Base-by-base conservation (phyloP, 2,888 invertebrate species). In the Osmoderma eremita region DNA sequence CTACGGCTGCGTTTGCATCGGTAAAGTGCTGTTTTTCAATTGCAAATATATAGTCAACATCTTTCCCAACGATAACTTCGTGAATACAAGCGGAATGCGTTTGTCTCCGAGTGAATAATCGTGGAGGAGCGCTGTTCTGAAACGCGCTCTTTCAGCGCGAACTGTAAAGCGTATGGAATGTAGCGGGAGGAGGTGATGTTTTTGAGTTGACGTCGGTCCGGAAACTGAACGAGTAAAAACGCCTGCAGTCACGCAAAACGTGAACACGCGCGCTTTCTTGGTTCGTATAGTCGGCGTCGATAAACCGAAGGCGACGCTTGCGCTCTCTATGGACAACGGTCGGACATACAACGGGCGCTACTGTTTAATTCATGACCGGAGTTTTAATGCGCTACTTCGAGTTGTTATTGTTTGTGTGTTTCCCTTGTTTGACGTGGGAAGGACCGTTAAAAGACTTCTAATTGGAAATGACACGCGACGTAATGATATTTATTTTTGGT, bases 181-280 rank as follows among this genome's bases (percentile, higher is more conserved):
- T n/a, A 20, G 30, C 8, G 24, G 24, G 45, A 45, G 18, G 22
- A 56, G 58, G n/a, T n/a, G n/a, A 45, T 45, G 58, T 15, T 45
- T 15, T 58, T 30, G 45, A 65, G 39, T 49, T 13, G 65, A 54
- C 65, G 65, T 45, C 56, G 54, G 49, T 56, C 65, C 48, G 65
- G 69, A 70, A 70, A 70, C 62, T 66, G 67, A 67, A 51, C 42
- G 45, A 45, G 13, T 42, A 68, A 70, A 72, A 71, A 71, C 72
- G 72, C 69, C 70, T 66, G 69, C 67, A 70, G 67, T 70, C 73
- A 72, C 71, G 71, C 71, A 71, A 72, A 68, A 65, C 53, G 61
- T 53, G 65, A 62, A 56, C 65, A 65, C 65, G 65, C 65, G 54
- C 68, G 65, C 64, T 56, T 65, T 54, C 50, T 56, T 61, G 65